phyloP scores from a whole-genome alignment of 30 jellyfish, hydroid and myxozoan species.

The Hydractinia symbiolongicarpus region DNA sequence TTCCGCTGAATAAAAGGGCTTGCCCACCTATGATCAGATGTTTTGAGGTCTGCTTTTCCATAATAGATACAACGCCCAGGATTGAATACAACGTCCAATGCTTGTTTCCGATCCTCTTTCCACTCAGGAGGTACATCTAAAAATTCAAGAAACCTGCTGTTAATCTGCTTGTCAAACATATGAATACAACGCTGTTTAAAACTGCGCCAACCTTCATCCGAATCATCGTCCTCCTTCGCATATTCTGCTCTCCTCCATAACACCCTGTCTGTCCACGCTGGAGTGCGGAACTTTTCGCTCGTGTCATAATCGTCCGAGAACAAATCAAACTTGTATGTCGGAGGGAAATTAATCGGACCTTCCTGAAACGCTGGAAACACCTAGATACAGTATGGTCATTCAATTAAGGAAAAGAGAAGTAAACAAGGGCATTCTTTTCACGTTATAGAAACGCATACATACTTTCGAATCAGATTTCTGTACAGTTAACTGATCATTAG shows the following conservation, averaged over 20 bases:
- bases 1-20: background rate
- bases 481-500: conserved; percentile 75
- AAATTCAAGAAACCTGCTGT: background rate
- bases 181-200: background rate
- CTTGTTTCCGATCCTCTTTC: conserved; percentile 17
- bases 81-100: conserved; percentile 13
- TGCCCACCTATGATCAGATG: conserved; percentile 96
- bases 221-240: conserved; percentile 9
- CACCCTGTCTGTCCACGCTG: conserved; percentile 99
- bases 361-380: conserved; percentile 73
- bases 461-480: conserved; percentile 87
- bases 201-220: conserved; percentile 26
- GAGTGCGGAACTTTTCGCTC: conserved; percentile 90
- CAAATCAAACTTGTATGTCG: conserved; percentile 96
- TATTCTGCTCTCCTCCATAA: conserved; percentile 69
- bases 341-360: conserved; percentile 96
- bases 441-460: background rate
- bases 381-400: conserved; percentile 23
- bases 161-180: background rate
- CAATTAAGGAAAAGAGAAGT: background rate
- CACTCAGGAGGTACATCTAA: conserved; percentile 42
- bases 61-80: conserved; percentile 86
- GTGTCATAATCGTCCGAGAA: conserved; percentile 97
- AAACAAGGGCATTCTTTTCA: too few relatives aligned
- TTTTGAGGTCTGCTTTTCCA: conserved; percentile 95